phyloP scores from a whole-genome alignment of 2,113 vertebrate species.

The Phrynosoma blainvillii region DNA sequence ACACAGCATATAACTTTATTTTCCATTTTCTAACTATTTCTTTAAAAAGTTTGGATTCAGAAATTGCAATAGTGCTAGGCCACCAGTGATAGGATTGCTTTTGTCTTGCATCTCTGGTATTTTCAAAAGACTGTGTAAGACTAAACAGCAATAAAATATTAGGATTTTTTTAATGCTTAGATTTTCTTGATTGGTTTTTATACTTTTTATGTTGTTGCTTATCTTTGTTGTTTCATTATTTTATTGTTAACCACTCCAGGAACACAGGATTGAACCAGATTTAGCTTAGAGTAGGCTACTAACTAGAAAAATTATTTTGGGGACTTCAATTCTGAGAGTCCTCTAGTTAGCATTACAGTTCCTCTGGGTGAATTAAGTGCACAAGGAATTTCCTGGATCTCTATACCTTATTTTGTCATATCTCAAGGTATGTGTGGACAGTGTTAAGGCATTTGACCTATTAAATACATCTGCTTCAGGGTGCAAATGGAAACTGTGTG shows the following conservation, averaged over 20 bases:
- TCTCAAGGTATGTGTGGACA: neutral
- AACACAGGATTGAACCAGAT: no score
- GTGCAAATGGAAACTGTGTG: neutral
- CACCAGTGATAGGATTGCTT: no score
- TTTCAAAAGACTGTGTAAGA: neutral
- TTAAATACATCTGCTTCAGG: neutral
- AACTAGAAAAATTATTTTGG: no score
- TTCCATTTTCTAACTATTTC: neutral
- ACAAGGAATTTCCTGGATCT: neutral
- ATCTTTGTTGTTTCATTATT: no score
- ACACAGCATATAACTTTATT: neutral
- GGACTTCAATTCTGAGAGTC: no score
- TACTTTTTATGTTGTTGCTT: no score
- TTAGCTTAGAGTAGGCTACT: no score
- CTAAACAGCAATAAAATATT: no score
- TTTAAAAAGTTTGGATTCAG: neutral
- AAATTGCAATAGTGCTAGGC: neutral
- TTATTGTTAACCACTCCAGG: no score
- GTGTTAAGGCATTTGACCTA: neutral
- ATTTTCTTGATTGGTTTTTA: no score
- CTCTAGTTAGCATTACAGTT: neutral
- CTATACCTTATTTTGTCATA: neutral
- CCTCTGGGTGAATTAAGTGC: neutral
- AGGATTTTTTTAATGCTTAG: no score
- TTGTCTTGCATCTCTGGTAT: neutral